A percentile compares a stretch with the other conserved stretches of the same genome.
Evolutionary conservation across 1,140 invertebrate genomes (phyloP).

Genomic region (Bombus sibiricus): DNA sequence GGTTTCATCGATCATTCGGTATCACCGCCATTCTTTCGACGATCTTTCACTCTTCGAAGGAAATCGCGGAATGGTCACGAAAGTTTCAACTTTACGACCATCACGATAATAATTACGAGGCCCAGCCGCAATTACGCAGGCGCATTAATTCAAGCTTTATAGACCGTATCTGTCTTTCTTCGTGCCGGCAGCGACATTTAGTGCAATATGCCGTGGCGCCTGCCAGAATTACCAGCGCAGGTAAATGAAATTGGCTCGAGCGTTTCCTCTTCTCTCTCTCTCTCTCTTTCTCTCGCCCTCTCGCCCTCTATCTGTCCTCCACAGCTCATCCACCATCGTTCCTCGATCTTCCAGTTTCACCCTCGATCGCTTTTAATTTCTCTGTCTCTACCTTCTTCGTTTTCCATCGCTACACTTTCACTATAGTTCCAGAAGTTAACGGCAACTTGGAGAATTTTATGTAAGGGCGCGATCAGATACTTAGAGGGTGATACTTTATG

Average conservation of each 20-base stretch:
- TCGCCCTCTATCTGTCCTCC: neutral
- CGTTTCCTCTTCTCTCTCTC: neutral
- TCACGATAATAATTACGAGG: constrained; percentile 37
- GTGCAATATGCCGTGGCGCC: constrained; percentile 41
- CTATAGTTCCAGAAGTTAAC: neutral
- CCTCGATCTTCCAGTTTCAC: neutral
- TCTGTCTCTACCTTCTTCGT: neutral
- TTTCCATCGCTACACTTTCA: neutral
- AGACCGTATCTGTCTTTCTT: constrained; percentile 56
- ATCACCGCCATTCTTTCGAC: neutral
- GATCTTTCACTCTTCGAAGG: neutral
- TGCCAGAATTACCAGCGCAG: constrained; percentile 47
- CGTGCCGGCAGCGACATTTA: constrained; percentile 39
- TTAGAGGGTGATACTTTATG: neutral
- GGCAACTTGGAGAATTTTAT: neutral
- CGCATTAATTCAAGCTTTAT: constrained; percentile 60
- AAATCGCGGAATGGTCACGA: neutral
- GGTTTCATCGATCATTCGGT: neutral
- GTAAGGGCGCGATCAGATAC: neutral
- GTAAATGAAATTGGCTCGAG: constrained; percentile 60
- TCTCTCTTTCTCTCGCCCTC: neutral
- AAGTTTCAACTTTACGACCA: constrained; percentile 37
- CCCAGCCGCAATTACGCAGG: constrained; percentile 46
- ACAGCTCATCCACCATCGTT: neutral
- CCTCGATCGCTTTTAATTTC: constrained; percentile 33